Evolutionary conservation across 2,888 invertebrate genomes (phyloP), one percentile per base, ranked within the genome.

Genomic region (Chrysolina haemoptera): DNA sequence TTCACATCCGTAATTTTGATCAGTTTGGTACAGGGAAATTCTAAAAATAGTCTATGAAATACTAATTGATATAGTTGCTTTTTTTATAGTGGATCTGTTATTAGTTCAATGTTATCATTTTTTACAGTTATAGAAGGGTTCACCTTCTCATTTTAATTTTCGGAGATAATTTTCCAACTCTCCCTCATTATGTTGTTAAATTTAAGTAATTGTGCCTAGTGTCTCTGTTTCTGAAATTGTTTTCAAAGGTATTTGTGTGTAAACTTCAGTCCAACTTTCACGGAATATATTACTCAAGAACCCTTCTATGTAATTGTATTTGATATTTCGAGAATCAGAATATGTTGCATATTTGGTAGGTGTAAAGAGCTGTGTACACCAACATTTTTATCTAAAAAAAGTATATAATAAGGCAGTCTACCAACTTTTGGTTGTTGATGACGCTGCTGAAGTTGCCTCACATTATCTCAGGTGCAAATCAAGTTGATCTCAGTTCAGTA

Each of bases 101-200:
- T 11, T 5, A 64, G 43, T 64, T 46, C 64, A 64, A 18, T 20
- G 18, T 64, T 64, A 46, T 64, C 64, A 12, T 64, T 64, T 64
- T 64, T 64, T 20, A 64, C 64, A 64, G 46, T 64, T 46, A 64
- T 64, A 46, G 64, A 46, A 64, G 64, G 18, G 12, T 64, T 64
- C 20, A 64, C 64, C 43, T 46, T 46, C 43, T 64, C 46, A 27
- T 64, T 64, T 18, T 43, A 18, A 20, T 64, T 64, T 43, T 64
- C 64, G 18, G 9, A 46, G 9, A 64, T 20, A 18, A 64, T 64
- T 64, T 64, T 64, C 64, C 46, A 64, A 64, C 64, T 64, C n/a
- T 53, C 18, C 53, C 18, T 53, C 53, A 53, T 53, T 53, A 16
- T 53, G 4, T 53, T 53, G 53, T 53, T 64, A 18, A 20, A 46